Evolutionary conservation across 2,888 invertebrate species (phyloP).

Genomic region (Sphaerophoria rueppellii): DNA sequence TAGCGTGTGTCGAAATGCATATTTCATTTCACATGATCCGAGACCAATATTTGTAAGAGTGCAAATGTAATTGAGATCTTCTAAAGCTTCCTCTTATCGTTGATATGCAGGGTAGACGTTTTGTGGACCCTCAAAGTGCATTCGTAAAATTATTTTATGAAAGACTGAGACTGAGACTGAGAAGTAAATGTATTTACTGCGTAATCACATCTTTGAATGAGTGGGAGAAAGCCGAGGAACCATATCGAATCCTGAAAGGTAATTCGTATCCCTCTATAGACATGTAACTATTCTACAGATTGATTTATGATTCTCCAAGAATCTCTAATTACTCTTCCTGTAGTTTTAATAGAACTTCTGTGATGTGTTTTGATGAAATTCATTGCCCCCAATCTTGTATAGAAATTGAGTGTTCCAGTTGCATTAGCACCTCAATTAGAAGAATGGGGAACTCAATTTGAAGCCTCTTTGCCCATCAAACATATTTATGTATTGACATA

Average conservation of each 20-base stretch:
- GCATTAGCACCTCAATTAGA: conserved; percentile 64
- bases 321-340: conserved; percentile 69
- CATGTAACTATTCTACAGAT: conserved; percentile 56
- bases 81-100: conserved; percentile 3
- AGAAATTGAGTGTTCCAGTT: conserved; percentile 60
- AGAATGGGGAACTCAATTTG: conserved; percentile 4
- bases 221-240: not conserved
- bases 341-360: not conserved
- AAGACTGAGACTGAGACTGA: conserved; percentile 17
- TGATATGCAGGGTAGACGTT: conserved; percentile 63
- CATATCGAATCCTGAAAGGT: conserved; percentile 49
- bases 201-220: conserved; percentile 19
- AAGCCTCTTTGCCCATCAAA: conserved; percentile 40
- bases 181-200: conserved; percentile 25
- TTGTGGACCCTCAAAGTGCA: conserved; percentile 68
- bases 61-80: conserved; percentile 74
- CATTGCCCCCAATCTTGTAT: not conserved
- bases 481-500: conserved; percentile 47
- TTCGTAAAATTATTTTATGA: conserved; percentile 54
- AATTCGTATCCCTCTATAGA: conserved; percentile 55
- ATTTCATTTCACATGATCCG: conserved; percentile 65
- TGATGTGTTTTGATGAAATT: conserved; percentile 10
- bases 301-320: conserved; percentile 73
- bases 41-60: conserved; percentile 12
- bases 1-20: conserved; percentile 71